These are phyloP conservation scores for Corbicula japonica DNA, from an alignment of 2,888 invertebrate genomes.

Conservation along the genomic window DNA sequence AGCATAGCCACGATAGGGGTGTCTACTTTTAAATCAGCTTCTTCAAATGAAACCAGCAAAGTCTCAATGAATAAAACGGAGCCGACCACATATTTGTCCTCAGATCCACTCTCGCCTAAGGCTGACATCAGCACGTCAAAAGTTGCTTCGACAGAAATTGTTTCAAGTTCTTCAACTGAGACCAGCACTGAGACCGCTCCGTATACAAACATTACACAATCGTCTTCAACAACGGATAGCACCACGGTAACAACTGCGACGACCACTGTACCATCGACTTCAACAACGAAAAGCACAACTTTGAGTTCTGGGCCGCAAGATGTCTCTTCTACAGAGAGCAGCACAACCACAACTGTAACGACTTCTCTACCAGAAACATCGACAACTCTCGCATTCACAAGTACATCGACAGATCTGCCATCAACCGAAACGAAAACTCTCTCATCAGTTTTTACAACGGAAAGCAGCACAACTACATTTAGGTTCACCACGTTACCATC, in stretches of 20 bases:
- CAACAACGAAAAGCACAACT: neutral
- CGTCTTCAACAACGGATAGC: constrained; percentile 6
- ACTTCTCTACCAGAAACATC: neutral
- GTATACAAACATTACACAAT: too few relatives aligned
- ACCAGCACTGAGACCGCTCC: too few relatives aligned
- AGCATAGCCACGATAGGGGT: too few relatives aligned
- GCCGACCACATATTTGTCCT: too few relatives aligned
- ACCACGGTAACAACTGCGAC: neutral
- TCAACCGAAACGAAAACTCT: neutral
- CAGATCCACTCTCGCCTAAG: too few relatives aligned
- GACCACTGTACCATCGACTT: neutral
- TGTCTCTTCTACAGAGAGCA: neutral
- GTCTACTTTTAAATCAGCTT: too few relatives aligned
- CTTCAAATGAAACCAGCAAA: too few relatives aligned
- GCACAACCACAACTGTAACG: neutral
- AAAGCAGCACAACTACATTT: neutral
- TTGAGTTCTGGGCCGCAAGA: neutral
- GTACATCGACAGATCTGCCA: neutral
- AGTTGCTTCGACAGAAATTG: too few relatives aligned
- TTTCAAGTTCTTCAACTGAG: too few relatives aligned
- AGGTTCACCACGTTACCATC: neutral
- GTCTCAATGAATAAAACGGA: too few relatives aligned
- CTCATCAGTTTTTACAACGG: neutral
- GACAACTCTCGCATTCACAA: neutral
- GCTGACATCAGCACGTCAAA: too few relatives aligned